Evolutionary conservation across 2,113 vertebrate species (phyloP).

Genomic region (Antechinus stuartii): DNA sequence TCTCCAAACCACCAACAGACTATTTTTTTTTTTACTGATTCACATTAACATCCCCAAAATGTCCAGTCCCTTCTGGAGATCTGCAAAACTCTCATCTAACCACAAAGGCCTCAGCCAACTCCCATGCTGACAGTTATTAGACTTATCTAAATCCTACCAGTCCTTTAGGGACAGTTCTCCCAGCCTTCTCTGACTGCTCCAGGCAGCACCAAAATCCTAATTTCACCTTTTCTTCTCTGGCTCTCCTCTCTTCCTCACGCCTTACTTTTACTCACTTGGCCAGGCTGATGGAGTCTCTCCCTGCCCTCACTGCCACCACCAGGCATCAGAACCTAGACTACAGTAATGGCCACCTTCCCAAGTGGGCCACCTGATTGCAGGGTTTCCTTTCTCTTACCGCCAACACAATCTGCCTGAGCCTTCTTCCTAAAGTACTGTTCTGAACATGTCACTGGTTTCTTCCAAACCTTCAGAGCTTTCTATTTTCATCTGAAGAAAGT

Average conservation of each 20-base stretch:
- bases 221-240: neutral
- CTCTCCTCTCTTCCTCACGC: neutral
- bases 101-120: neutral
- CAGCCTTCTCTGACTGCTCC: neutral
- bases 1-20: neutral
- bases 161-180: neutral
- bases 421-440: neutral
- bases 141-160: neutral
- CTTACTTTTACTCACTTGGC: neutral
- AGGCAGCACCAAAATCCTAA: neutral
- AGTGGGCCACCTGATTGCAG: neutral
- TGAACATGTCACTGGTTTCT: neutral
- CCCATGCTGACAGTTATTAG: neutral
- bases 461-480: neutral
- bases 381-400: neutral
- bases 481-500: neutral
- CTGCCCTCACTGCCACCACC: neutral
- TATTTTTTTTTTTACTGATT: neutral
- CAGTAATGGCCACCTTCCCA: neutral
- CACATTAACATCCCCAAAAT: neutral
- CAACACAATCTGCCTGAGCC: neutral
- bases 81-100: neutral
- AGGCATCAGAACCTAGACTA: neutral
- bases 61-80: neutral
- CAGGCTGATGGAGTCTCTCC: neutral